Evolutionary conservation across 2,888 invertebrate species (phyloP), one percentile per base, ranked within the genome.

Genomic region (Doris montereyensis): DNA sequence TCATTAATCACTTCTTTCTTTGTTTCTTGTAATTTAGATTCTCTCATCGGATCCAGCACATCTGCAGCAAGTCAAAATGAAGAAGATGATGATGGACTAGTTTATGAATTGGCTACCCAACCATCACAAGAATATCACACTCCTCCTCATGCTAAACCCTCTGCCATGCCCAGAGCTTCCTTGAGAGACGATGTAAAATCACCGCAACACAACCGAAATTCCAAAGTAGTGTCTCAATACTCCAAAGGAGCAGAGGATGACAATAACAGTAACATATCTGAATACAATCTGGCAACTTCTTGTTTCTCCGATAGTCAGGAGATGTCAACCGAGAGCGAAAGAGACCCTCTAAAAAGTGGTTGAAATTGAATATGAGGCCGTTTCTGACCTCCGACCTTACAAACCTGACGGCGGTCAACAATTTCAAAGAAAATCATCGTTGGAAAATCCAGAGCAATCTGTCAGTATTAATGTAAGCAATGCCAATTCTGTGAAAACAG

Each of bases 291-390:
- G n/a, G 5, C 62, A 72, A 58, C 32, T 21, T 28, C 35, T 26
- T 21, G 30, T 5, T 21, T 21, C 1, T 24, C 41, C 21, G 32
- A 68, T 26, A 68, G 17, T 26, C n/a, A 8, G 32, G 2, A n/a
- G 2, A 41, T 21, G 30, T 10, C 41, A 30, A 26, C 62, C 28
- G 75, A 75, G 52, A 41, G 52, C 70, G 35, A 28, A 74, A 41
- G 26, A 76, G 79, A 21, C 71, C 72, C 10, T 30, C 75, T 76
- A 79, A 60, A 79, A 76, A 26, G 76, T 76, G 24, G 79, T 79
- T 8, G 79, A 79, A 35, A 79, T 79, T 52, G 79, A 79, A 34
- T 79, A 79, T 71, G 79, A 79, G 26, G 71, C 72, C 4, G 79
- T 76, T 17, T 68, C 74, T n/a, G 70, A 26, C n/a, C 74, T 79